These are phyloP conservation scores for Enteromius argenteus DNA, from an alignment of 2,797 vertebrate genomes.

Conservation along the genomic window DNA sequence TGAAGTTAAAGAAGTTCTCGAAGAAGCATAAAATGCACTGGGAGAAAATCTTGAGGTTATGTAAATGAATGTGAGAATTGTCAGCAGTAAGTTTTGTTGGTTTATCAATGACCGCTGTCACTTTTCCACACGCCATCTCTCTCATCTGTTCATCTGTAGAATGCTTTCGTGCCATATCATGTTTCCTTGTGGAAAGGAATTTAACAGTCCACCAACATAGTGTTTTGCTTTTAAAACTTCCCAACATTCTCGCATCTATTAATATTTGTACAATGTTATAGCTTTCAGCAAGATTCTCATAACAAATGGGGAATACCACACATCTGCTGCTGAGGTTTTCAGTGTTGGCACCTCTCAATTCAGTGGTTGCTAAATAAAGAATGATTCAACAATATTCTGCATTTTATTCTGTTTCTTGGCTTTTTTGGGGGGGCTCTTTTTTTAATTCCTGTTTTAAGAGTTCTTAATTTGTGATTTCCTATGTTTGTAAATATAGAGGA, in stretches of 20 bases:
- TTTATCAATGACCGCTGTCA: constrained; percentile 70
- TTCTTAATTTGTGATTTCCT: background rate
- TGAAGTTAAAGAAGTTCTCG: constrained; percentile 25
- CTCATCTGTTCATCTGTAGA: constrained; percentile 71
- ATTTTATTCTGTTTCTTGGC: background rate
- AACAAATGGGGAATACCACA: constrained; percentile 83
- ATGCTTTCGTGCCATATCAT: constrained; percentile 82
- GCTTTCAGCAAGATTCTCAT: constrained; percentile 63
- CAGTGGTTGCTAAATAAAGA: constrained; percentile 76
- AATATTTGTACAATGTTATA: constrained; percentile 81
- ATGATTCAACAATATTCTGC: constrained; percentile 60
- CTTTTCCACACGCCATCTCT: constrained; percentile 76
- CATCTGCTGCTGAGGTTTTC: constrained; percentile 68
- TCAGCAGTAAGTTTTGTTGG: constrained; percentile 66
- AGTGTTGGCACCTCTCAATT: constrained; percentile 73
- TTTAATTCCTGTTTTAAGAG: background rate
- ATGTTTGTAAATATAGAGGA: constrained; percentile 2
- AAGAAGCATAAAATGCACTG: constrained; percentile 46
- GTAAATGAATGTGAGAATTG: constrained; percentile 58
- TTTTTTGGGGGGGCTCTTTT: background rate
- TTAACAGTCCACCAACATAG: constrained; percentile 59
- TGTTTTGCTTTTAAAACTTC: constrained; percentile 74
- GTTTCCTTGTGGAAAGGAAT: constrained; percentile 69
- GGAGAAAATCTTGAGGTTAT: constrained; percentile 35
- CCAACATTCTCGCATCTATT: constrained; percentile 77